These are phyloP conservation scores for Phasia obesa DNA, from an alignment of 2,888 invertebrate genomes.

Conservation along the genomic window DNA sequence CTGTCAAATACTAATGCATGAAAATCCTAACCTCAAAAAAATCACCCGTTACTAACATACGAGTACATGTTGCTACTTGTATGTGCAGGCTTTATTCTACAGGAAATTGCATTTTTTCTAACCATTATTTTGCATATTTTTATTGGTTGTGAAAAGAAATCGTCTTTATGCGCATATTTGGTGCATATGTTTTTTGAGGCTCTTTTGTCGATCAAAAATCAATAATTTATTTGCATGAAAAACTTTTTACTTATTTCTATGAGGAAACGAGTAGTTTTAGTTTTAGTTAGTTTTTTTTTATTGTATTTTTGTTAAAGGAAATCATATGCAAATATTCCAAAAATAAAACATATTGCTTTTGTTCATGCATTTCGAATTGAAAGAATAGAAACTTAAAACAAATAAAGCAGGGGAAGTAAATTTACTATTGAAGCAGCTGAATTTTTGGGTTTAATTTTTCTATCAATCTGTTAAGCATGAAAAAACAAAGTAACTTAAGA, in stretches of 20 bases:
- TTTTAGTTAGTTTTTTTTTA: conserved; percentile 3
- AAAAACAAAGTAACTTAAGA: too few species aligned
- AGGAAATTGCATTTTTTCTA: conserved; percentile 52
- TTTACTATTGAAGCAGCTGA: too few species aligned
- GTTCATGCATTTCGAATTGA: neutral
- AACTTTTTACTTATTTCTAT: conserved; percentile 25
- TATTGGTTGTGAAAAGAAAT: conserved; percentile 45
- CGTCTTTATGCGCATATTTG: conserved; percentile 19
- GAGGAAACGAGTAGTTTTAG: neutral
- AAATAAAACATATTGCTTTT: conserved; percentile 22
- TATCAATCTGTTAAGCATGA: too few species aligned
- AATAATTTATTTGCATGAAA: conserved; percentile 35
- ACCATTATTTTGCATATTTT: conserved; percentile 57
- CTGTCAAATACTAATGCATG: too few species aligned
- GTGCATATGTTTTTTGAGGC: conserved; percentile 30
- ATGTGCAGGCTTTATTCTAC: conserved; percentile 39
- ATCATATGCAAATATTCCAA: conserved; percentile 34
- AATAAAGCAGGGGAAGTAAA: neutral
- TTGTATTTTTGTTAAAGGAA: conserved; percentile 18
- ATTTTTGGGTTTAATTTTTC: too few species aligned
- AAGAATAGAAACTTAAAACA: neutral
- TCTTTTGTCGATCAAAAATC: conserved; percentile 47
- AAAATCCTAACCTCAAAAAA: too few species aligned
- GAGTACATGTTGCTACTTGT: too few species aligned
- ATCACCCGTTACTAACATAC: too few species aligned